phyloP scores from a whole-genome alignment of 2,797 vertebrate species.

The Hydrophis major region DNA sequence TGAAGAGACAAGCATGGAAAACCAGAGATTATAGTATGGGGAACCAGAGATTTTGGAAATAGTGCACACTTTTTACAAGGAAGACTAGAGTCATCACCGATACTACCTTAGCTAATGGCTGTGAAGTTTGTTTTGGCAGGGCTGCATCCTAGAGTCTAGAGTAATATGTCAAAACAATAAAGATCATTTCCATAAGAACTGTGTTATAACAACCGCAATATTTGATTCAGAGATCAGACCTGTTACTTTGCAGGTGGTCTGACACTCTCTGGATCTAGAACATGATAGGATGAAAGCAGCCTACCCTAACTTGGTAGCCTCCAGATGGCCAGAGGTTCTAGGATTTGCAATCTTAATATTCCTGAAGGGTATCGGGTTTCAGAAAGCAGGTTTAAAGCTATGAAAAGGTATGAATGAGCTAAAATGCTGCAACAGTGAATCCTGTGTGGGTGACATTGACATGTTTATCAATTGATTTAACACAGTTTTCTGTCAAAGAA shows the following conservation, averaged over 20 bases:
- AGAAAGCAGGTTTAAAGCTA: background rate
- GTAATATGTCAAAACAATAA: constrained; percentile 11
- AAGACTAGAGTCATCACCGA: background rate
- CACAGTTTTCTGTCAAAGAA: too few species aligned
- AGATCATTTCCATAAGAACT: background rate
- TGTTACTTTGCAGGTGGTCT: background rate
- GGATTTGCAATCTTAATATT: background rate
- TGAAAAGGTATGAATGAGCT: background rate
- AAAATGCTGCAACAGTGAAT: background rate
- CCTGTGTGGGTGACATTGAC: background rate
- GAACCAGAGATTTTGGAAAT: constrained; percentile 32
- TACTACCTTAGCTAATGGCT: constrained; percentile 14
- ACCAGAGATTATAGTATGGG: constrained; percentile 17
- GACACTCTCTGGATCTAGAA: background rate
- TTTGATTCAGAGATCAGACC: background rate
- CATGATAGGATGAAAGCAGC: background rate
- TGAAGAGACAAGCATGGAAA: background rate
- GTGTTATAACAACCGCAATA: background rate
- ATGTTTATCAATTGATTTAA: too few species aligned
- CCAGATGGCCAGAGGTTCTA: background rate
- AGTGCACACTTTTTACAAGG: background rate
- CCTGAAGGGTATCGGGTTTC: background rate
- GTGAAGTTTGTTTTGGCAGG: constrained; percentile 24
- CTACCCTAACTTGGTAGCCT: background rate
- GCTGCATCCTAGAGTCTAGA: background rate